Evolutionary conservation across 2,888 invertebrate genomes (phyloP), one percentile per base, ranked within the genome.

Genomic region (Aproaerema taeniolella): DNA sequence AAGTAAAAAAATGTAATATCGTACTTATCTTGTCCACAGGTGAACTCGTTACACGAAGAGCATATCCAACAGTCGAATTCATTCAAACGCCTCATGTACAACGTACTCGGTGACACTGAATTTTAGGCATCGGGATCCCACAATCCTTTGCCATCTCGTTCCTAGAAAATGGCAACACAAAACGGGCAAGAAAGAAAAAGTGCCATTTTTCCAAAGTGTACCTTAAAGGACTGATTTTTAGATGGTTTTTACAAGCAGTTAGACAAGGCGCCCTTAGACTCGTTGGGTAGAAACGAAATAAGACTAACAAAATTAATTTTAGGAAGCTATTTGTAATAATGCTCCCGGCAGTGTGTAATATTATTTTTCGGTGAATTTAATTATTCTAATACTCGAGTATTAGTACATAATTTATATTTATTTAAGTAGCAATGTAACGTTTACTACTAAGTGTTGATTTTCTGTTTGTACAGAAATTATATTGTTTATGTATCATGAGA

Each of bases 61-160:
- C 90, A 90, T 63, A 96, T 96, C 71, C 95, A 95, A 67, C 96
- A 96, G 80, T 96, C 95, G 80, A 93, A 94, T 79, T 95, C 95
- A 52, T 96, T 96, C 89, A 95, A 94, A 79, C 92, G 96, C 74
- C 91, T 96, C 72, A 96, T 96, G 96, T 92, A 92, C 89, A 92
- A 93, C 87, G 95, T 96, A 55, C 89, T 95, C 72, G 93, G 94
- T 55, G 93, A 94, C 81, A 90, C 91, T 46, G 90, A 91, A 52
- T 89, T 88, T 59, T 89, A 89, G 53, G 30, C 41, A 40, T 8
- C n/a, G 49, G 46, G 40, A 39, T 11, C 42, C 38, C 30, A 17
- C 31, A 35, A 49, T 34, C 39, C 49, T 4, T 52, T 54, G 50
- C 48, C 52, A 49, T 40, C 46, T 50, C n/a, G 52, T 48, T 49